Conservation (phyloP, 2,113 vertebrate genomes). For the Notechis scutatus region DNA sequence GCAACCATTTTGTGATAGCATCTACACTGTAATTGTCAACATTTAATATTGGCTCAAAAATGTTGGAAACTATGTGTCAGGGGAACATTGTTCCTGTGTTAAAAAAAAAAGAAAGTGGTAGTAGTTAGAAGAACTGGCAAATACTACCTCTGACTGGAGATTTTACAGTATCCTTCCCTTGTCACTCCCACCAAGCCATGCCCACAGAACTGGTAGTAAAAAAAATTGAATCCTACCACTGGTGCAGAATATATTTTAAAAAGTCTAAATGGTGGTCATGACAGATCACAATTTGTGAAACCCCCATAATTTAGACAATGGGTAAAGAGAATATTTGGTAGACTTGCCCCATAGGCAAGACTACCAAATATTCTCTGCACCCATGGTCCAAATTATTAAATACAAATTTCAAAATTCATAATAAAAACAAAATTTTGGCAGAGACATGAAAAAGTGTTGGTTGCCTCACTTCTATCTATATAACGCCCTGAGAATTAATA, state of each 20-base stretch:
- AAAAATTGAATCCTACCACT: too few relatives aligned
- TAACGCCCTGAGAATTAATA: neutral
- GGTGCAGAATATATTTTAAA: neutral
- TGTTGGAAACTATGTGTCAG: neutral
- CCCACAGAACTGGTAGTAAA: too few relatives aligned
- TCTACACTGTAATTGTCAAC: neutral
- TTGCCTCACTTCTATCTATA: neutral
- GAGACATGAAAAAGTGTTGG: neutral
- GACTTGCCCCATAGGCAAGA: neutral
- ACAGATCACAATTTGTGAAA: neutral
- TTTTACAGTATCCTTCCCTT: too few relatives aligned
- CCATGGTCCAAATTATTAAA: neutral
- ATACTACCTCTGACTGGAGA: too few relatives aligned
- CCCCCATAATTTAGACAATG: neutral
- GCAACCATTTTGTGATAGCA: neutral
- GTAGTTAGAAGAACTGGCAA: too few relatives aligned
- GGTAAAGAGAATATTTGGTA: neutral
- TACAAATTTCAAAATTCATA: neutral
- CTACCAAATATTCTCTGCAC: neutral
- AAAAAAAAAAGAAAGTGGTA: too few relatives aligned
- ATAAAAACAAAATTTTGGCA: neutral
- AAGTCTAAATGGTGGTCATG: neutral
- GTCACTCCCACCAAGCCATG: too few relatives aligned
- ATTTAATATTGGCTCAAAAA: neutral
- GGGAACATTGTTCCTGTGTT: too few relatives aligned